phyloP scores from a whole-genome alignment of 2,888 invertebrate species.

The Tethea ocularis region DNA sequence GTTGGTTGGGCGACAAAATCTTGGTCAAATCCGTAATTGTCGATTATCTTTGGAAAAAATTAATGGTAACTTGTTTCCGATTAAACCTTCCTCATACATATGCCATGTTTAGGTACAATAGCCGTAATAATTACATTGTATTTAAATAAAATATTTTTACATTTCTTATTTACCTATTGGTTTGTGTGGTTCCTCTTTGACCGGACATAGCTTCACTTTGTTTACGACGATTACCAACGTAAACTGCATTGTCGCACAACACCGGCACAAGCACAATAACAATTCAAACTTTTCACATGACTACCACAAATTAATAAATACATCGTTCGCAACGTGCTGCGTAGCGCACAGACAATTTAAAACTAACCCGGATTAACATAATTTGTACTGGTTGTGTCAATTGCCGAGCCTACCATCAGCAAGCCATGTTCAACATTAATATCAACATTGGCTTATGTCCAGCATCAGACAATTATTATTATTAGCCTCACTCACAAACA shows the following conservation, averaged over 20 bases:
- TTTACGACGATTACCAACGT: slow-evolving; percentile 79
- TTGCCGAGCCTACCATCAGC: slow-evolving; percentile 62
- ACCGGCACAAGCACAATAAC: slow-evolving; percentile 54
- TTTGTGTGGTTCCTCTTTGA: slow-evolving; percentile 67
- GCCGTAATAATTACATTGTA: not conserved
- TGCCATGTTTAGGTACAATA: not conserved
- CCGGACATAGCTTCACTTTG: slow-evolving; percentile 75
- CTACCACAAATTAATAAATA: slow-evolving; percentile 61
- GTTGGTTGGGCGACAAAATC: slow-evolving; percentile 15
- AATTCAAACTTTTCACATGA: slow-evolving; percentile 64
- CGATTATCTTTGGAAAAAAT: not conserved
- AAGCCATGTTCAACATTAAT: slow-evolving; percentile 66
- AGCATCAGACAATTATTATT: slow-evolving; percentile 60
- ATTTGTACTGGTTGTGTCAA: slow-evolving; percentile 66
- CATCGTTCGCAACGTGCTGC: slow-evolving; percentile 73
- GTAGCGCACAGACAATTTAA: slow-evolving; percentile 64
- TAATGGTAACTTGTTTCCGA: no score
- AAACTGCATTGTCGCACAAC: slow-evolving; percentile 75
- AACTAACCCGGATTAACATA: slow-evolving; percentile 80
- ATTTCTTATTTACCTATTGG: slow-evolving; percentile 58
- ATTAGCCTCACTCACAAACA: slow-evolving; percentile 66
- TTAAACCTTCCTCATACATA: no score
- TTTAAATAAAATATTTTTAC: not conserved
- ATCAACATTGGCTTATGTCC: slow-evolving; percentile 67
- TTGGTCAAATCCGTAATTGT: not conserved